These are phyloP conservation scores for Amphimallon solstitiale DNA, from an alignment of 2,888 invertebrate genomes.

Conservation along the genomic window DNA sequence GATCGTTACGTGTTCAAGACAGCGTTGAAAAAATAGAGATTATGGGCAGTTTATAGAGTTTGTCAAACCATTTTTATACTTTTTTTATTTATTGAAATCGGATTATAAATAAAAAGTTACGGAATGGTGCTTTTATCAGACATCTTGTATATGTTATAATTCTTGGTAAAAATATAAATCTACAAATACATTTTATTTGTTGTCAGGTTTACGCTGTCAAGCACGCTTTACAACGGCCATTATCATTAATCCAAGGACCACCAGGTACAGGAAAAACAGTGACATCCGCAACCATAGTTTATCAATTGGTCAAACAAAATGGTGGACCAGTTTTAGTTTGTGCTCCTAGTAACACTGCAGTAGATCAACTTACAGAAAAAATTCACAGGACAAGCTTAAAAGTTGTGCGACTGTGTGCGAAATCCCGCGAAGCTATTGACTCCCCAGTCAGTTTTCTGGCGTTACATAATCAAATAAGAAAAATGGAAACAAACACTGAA, in stretches of 20 bases:
- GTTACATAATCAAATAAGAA: slow-evolving; percentile 96
- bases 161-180: too few relatives aligned
- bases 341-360: slow-evolving; percentile 99
- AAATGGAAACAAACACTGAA: slow-evolving; percentile 92
- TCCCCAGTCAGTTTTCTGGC: slow-evolving; percentile 97
- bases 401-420: slow-evolving; percentile 93
- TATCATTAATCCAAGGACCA: slow-evolving; percentile 97
- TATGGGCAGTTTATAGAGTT: too few relatives aligned
- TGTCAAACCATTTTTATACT: too few relatives aligned
- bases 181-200: not conserved
- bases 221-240: slow-evolving; percentile 94
- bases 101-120: too few relatives aligned
- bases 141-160: too few relatives aligned
- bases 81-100: too few relatives aligned
- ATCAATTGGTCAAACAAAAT: slow-evolving; percentile 94
- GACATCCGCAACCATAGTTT: slow-evolving; percentile 98
- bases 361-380: slow-evolving; percentile 98
- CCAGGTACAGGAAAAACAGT: slow-evolving; percentile 99
- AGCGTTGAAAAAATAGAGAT: too few relatives aligned
- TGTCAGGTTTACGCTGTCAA: slow-evolving; percentile 91
- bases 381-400: slow-evolving; percentile 97
- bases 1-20: too few relatives aligned
- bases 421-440: slow-evolving; percentile 97
- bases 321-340: slow-evolving; percentile 96
- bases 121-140: too few relatives aligned